phyloP scores from a whole-genome alignment of 2,797 vertebrate species.

The Lagodon rhomboides region DNA sequence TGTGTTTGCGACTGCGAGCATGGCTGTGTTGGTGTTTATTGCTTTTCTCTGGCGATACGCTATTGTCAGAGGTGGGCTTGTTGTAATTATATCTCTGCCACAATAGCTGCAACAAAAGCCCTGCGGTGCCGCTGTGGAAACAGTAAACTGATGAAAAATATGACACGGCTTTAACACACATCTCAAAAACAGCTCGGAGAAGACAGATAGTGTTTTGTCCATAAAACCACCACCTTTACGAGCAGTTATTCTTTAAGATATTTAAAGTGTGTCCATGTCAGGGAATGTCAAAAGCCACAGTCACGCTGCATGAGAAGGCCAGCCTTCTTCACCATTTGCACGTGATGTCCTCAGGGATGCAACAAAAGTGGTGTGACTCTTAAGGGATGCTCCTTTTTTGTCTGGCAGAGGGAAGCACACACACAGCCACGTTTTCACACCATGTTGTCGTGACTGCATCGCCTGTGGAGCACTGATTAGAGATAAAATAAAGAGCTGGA shows the following conservation, averaged over 20 bases:
- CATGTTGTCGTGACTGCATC: slow-evolving; percentile 55
- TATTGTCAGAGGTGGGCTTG: slow-evolving; percentile 76
- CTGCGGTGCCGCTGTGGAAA: slow-evolving; percentile 64
- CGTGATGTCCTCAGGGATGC: slow-evolving; percentile 16
- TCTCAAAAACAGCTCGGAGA: slow-evolving; percentile 40
- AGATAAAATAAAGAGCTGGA: slow-evolving; percentile 50
- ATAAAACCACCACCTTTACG: not conserved
- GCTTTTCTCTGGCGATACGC: slow-evolving; percentile 67
- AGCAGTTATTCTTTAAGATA: slow-evolving; percentile 17
- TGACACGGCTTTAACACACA: slow-evolving; percentile 31
- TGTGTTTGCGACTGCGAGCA: slow-evolving; percentile 53
- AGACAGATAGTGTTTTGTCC: slow-evolving; percentile 3
- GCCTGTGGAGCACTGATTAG: slow-evolving; percentile 62
- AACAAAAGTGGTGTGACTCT: slow-evolving; percentile 35
- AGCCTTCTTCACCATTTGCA: slow-evolving; percentile 16
- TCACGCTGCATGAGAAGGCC: not conserved
- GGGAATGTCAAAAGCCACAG: not conserved
- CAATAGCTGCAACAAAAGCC: slow-evolving; percentile 65
- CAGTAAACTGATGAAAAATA: slow-evolving; percentile 57
- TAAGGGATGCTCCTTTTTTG: slow-evolving; percentile 24
- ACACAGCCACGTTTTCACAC: slow-evolving; percentile 38
- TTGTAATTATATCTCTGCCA: slow-evolving; percentile 77
- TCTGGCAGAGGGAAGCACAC: slow-evolving; percentile 24
- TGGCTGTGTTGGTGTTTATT: slow-evolving; percentile 68
- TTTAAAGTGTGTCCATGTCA: not conserved